Evolutionary conservation across 1,140 invertebrate genomes (phyloP).

Genomic region (Epicauta chinensis): DNA sequence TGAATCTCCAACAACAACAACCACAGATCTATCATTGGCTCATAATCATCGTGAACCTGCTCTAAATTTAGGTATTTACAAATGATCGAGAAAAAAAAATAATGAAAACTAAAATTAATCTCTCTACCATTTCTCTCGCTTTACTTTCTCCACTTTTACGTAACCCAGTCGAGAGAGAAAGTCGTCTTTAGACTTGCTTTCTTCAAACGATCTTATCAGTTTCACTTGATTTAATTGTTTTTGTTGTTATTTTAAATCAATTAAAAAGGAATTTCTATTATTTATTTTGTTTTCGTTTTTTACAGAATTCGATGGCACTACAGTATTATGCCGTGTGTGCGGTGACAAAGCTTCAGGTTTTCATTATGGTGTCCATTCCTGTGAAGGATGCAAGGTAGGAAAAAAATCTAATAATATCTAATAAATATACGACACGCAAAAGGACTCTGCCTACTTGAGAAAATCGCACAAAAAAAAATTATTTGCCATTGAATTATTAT

Average conservation of each 20-base stretch:
- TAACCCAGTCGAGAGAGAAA: constrained; percentile 22
- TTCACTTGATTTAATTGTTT: neutral
- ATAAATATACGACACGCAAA: neutral
- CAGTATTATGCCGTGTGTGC: constrained; percentile 94
- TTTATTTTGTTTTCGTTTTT: constrained; percentile 42
- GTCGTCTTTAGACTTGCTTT: constrained; percentile 14
- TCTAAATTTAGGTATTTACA: constrained; percentile 41
- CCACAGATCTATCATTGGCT: constrained; percentile 24
- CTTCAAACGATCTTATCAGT: neutral
- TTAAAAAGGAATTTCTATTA: neutral
- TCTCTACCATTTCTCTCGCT: too few species aligned
- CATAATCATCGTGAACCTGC: constrained; percentile 33
- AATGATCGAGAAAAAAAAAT: neutral
- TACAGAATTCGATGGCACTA: constrained; percentile 98
- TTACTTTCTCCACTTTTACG: constrained; percentile 15
- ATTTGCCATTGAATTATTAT: neutral
- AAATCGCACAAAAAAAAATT: neutral
- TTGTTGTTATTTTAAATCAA: too few species aligned
- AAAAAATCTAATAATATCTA: neutral
- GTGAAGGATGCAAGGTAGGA: constrained; percentile 99
- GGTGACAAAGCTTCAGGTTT: constrained; percentile 98
- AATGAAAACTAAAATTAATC: too few species aligned
- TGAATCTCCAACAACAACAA: constrained; percentile 28
- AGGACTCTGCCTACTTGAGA: neutral
- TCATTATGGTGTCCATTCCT: constrained; percentile 99